Conservation (phyloP, 53 echinoderm and acorn worm species). For the Pentamera pediparva region DNA sequence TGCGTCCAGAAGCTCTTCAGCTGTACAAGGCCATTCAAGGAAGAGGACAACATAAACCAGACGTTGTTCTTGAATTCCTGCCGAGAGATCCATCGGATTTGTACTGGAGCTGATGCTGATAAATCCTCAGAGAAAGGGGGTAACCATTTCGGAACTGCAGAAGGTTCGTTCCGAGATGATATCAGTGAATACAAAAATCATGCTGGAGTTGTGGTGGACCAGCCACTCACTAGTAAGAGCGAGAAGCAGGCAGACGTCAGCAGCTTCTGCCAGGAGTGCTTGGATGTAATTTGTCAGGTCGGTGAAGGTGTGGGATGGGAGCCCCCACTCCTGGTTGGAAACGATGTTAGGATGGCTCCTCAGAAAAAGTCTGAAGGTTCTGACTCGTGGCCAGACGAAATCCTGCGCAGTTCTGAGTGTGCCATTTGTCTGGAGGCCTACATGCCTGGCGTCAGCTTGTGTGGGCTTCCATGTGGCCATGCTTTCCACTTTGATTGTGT, state of each 20-base stretch:
- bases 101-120: no score
- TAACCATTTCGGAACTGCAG: no score
- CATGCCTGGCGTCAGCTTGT: constrained; percentile 40
- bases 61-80: background rate
- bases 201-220: no score
- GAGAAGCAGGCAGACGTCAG: no score
- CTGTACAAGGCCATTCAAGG: background rate
- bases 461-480: constrained; percentile 96
- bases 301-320: background rate
- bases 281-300: background rate
- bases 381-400: constrained; percentile 70
- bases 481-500: constrained; percentile 77
- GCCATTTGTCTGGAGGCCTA: constrained; percentile 86
- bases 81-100: no score
- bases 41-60: no score
- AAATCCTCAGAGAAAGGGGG: no score
- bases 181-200: no score
- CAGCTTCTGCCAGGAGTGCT: background rate
- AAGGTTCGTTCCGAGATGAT: no score
- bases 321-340: background rate
- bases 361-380: background rate
- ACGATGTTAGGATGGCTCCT: background rate
- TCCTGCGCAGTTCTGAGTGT: constrained; percentile 59
- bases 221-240: no score
- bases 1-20: background rate